Evolutionary conservation across 2,113 vertebrate species (phyloP).

Genomic region (Delphinapterus leucas): DNA sequence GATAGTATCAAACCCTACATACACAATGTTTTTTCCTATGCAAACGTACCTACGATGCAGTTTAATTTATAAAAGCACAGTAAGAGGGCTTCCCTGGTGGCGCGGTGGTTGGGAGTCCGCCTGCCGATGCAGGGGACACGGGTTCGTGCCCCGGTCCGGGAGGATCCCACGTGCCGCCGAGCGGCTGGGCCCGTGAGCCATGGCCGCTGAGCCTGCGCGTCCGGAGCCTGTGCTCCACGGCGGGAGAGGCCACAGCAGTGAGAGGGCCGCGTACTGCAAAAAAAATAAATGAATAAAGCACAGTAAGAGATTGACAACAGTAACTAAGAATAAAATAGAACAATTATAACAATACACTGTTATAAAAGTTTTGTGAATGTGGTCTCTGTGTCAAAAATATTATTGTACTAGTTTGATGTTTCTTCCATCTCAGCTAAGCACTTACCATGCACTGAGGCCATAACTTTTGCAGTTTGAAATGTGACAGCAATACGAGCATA

Average conservation of each 20-base stretch:
- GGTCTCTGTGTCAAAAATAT: neutral
- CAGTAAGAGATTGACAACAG: neutral
- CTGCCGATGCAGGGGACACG: no score
- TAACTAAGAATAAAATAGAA: neutral
- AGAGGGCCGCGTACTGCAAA: no score
- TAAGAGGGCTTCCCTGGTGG: neutral
- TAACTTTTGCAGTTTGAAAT: neutral
- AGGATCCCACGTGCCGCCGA: no score
- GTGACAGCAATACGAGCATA: neutral
- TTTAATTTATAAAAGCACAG: neutral
- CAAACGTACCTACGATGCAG: neutral
- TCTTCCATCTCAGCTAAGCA: neutral
- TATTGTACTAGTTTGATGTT: neutral
- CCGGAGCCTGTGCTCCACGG: no score
- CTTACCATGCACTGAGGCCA: neutral
- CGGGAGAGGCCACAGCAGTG: no score
- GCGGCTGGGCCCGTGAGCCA: no score
- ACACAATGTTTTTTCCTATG: neutral
- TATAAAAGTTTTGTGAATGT: neutral
- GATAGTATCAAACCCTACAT: no score
- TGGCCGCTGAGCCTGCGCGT: no score
- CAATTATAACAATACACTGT: neutral
- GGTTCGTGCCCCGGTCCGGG: no score
- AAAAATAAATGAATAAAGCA: neutral
- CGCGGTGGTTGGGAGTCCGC: no score